Conservation (phyloP, 2,113 vertebrate species). For the Rhynchopsitta pachyrhyncha region DNA sequence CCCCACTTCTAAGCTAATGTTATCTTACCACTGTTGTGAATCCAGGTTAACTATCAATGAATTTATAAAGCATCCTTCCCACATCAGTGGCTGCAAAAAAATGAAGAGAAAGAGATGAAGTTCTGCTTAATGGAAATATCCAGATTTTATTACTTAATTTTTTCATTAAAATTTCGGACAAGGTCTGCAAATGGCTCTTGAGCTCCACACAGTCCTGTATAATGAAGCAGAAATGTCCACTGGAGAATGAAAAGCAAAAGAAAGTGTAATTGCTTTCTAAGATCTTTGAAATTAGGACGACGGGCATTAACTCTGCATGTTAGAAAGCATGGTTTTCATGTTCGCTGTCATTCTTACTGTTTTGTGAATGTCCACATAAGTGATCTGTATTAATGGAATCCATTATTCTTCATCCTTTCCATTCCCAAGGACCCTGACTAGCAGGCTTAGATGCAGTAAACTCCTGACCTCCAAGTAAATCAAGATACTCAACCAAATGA, state of each 20-base stretch:
- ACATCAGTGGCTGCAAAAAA: background rate
- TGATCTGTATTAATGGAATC: background rate
- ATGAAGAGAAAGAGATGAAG: background rate
- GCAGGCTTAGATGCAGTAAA: background rate
- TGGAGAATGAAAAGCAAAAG: background rate
- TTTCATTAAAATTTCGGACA: background rate
- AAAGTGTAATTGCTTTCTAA: background rate
- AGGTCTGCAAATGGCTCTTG: background rate
- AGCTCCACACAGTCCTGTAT: background rate
- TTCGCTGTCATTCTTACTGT: background rate
- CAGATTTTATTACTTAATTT: background rate
- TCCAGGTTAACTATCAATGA: background rate
- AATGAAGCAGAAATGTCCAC: background rate
- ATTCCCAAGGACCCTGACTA: background rate
- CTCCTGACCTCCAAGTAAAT: background rate
- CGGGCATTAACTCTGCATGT: background rate
- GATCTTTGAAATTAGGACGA: background rate
- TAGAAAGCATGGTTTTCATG: background rate
- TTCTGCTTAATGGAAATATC: background rate
- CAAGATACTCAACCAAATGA: background rate
- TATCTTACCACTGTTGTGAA: background rate
- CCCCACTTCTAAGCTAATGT: background rate
- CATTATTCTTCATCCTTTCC: background rate
- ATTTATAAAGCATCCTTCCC: background rate
- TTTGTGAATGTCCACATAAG: background rate